These are phyloP conservation scores for Apis dorsata DNA, from an alignment of 1,140 invertebrate genomes.

Conservation along the genomic window DNA sequence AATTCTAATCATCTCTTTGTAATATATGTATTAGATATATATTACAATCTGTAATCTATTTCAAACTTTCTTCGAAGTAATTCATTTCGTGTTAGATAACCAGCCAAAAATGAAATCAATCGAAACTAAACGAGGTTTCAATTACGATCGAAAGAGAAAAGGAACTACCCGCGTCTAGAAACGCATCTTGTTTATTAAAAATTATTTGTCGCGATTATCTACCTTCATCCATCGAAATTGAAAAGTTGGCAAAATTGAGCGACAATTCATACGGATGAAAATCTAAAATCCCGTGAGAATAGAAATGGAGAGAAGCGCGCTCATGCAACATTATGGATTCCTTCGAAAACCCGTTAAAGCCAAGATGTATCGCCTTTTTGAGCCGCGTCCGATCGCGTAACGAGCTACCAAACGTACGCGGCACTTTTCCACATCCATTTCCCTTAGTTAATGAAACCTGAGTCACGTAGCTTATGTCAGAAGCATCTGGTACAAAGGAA, in stretches of 20 bases:
- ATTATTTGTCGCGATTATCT: not conserved
- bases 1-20: too few relatives aligned
- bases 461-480: not conserved
- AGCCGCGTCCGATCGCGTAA: not conserved
- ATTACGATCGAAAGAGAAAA: too few relatives aligned
- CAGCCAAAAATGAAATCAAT: not conserved
- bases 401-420: not conserved
- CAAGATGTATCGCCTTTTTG: slow-evolving; percentile 8
- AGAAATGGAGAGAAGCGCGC: not conserved
- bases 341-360: slow-evolving; percentile 19
- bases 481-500: not conserved
- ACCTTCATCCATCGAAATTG: slow-evolving; percentile 38
- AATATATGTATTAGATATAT: too few relatives aligned
- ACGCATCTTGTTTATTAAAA: slow-evolving; percentile 8
- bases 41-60: too few relatives aligned
- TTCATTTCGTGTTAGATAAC: too few relatives aligned
- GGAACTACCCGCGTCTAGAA: too few relatives aligned
- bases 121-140: not conserved
- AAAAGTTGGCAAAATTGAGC: not conserved
- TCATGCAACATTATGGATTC: slow-evolving; percentile 16
- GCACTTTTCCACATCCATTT: slow-evolving; percentile 11
- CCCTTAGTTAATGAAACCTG: not conserved
- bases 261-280: slow-evolving; percentile 20
- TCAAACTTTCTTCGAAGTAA: too few relatives aligned
- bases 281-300: not conserved